Base-by-base conservation (phyloP, 2,113 vertebrate genomes). In the Callocephalon fimbriatum region DNA sequence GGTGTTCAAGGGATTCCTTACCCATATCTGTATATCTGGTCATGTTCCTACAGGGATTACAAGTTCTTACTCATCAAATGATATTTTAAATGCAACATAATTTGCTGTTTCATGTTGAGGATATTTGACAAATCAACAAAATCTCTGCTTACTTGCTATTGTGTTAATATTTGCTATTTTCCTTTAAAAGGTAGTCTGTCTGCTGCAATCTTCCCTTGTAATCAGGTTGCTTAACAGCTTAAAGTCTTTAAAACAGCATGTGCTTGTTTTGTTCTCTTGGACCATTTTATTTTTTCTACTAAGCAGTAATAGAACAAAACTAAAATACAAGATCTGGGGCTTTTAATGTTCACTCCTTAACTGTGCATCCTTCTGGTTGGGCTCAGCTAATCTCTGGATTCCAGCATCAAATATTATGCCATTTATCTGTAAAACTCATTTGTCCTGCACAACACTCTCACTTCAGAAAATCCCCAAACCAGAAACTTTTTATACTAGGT, bases 351-450 rank as follows among this genome's bases (percentile, higher is more conserved):
- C 63, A 58, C 15, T 83, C 54, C 44, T 90, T 86, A 83, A 45
- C 35, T 86, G 54, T 58, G 32, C 26, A 35, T 84, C 54, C 59
- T 86, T 74, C 5, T 22, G 63, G 22, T 38, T 50, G 22, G 59
- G 45, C 75, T 92, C 75, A 48, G 71, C 23, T 95, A 86, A 86
- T 86, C 82, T 88, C 78, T 86, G 75, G 53, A 56, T 91, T 93
- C 88, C 83, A 71, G 35, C 19, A 10, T 86, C 42, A 82, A 70
- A 76, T 82, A 73, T 65, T 65, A 70, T 19, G 59, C 82, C 40
- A 66, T 88, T 92, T 86, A 50, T 70, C 53, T 92, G 32, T 80
- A 74, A 88, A 83, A 93, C 5, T 95, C 31, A 50, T 66, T 74
- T 88, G 45, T 74, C 53, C 45, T 44, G 44, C 13, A 29, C 17